Evolutionary conservation across 2,113 vertebrate species (phyloP).

Genomic region (Mola mola): DNA sequence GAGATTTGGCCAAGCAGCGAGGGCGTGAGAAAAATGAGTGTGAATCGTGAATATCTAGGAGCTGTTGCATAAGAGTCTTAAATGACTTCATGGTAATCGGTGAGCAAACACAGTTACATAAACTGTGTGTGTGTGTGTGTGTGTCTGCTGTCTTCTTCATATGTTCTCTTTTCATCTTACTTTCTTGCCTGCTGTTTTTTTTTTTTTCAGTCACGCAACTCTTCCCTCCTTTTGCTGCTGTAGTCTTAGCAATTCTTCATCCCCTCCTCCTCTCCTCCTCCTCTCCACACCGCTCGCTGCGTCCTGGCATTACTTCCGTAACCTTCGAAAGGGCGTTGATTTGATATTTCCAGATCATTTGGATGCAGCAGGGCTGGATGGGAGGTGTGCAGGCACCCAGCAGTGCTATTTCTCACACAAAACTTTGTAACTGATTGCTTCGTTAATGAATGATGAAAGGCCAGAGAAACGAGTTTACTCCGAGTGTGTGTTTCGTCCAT

Average conservation of each 20-base stretch:
- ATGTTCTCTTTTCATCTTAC: constrained; percentile 16
- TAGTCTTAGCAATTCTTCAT: constrained; percentile 27
- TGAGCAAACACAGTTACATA: constrained; percentile 59
- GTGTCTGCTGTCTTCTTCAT: constrained; percentile 7
- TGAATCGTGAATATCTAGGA: constrained; percentile 48
- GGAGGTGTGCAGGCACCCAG: constrained; percentile 31
- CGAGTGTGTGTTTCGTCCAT: background rate
- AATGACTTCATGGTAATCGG: constrained; percentile 45
- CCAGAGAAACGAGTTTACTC: constrained; percentile 23
- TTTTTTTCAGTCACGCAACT: constrained; percentile 5
- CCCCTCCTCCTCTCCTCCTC: background rate
- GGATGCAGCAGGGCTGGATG: constrained; percentile 58
- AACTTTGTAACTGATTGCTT: constrained; percentile 81
- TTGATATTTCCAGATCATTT: constrained; percentile 64
- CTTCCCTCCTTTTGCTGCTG: constrained; percentile 8
- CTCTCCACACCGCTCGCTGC: background rate
- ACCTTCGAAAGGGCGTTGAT: constrained; percentile 28
- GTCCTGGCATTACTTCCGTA: constrained; percentile 46
- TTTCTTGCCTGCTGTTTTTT: background rate
- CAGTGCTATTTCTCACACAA: constrained; percentile 28
- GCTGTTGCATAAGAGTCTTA: constrained; percentile 53
- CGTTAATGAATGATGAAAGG: constrained; percentile 84
- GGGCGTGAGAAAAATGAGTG: constrained; percentile 36
- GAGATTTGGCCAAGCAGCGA: constrained; percentile 28
- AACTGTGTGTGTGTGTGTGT: constrained; percentile 39